Evolutionary conservation across 2,888 invertebrate species (phyloP), one percentile per base, ranked within the genome.

Genomic region (Dicyrtoma fusca): DNA sequence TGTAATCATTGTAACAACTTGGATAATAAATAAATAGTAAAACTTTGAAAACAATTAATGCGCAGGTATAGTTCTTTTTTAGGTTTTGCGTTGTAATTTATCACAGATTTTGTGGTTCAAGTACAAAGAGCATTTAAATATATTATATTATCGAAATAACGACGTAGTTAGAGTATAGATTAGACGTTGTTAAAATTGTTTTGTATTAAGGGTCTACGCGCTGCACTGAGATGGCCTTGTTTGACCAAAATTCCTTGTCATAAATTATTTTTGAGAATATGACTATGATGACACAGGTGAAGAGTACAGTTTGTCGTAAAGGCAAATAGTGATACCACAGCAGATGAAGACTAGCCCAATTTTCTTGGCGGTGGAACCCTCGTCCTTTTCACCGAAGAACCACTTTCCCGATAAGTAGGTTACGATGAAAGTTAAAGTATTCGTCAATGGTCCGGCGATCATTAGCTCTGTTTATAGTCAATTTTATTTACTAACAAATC

Each of bases 391-490:
- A 92, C 3, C 71, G 42, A 75, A 66, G 26, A 91, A 82, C 6
- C 88, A 82, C 81, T 88, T 88, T 0, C 92, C 94, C 0, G 89
- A 88, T 71, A 93, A 80, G 0, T 91, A 92, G 0, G 95, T 95
- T 83, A 91, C 90, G 0, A 91, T 88, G 84, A 95, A 94, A 14
- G 94, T 92, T 45, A 95, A 85, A 0, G 94, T 91, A 85, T 95
- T 95, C 11, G 93, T 90, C 0, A 92, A 87, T 0, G 95, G 93
- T 55, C 92, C 91, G 0, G 91, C 90, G 74, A 92, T 83, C 0
- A 92, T 91, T 72, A 94, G 86, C 76, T 91, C 91, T 64, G 88
- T 17, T 76, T 77, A 65, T 59, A n/a, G 64, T 70, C 71, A 47
- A 42, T 66, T 62, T 69, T 49, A 62, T n/a, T 26, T 17, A 42